Base-by-base conservation (phyloP, 1,140 invertebrate genomes). In the Cataglyphis hispanica region DNA sequence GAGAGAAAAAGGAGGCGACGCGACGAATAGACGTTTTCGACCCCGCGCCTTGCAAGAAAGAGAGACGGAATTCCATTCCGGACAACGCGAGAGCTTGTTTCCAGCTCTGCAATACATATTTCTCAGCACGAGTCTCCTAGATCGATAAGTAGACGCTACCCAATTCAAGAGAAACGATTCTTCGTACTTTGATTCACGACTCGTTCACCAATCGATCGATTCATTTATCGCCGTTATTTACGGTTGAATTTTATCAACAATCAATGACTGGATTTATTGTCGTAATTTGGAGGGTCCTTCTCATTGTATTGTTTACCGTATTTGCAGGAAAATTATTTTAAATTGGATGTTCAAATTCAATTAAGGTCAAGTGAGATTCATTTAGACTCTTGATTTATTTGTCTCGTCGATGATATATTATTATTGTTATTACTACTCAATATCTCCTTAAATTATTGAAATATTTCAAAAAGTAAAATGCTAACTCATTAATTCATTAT, bases 211-310 rank as follows among this genome's bases (percentile, higher is more conserved):
- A 27, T 22, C 77, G 31, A 16, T 19, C 64, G 10, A 40, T 70
- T 56, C 50, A 74, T 74, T 83, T 74, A 80, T 69, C 31, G 27
- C 10, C 27, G 27, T 78, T 78, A 67, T 78, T 78, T 78, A 78
- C 43, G 40, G 27, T 50, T 50, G 7, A 37, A 25, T 37, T 22
- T 56, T 50, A 43, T 31, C 27, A 16, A 58, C 66, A 56, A 60
- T 60, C 58, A 80, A 80, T 37, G 31, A 16, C 27, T 4, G 46
- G 31, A 80, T 80, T 80, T 80, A 78, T 37, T n/a, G 76, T 22
- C 63, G 76, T 25, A 34, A 69, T 80, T 69, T 22, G 13, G 22
- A 16, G 22, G 3, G 31, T 13, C 5, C 1, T 61, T n/a, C 25
- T 70, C 11, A 2, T 10, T 10, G 34, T 40, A n/a, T 83, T 72